These are phyloP conservation scores for Streblospio benedicti DNA, from an alignment of 1,140 invertebrate genomes.

Conservation along the genomic window DNA sequence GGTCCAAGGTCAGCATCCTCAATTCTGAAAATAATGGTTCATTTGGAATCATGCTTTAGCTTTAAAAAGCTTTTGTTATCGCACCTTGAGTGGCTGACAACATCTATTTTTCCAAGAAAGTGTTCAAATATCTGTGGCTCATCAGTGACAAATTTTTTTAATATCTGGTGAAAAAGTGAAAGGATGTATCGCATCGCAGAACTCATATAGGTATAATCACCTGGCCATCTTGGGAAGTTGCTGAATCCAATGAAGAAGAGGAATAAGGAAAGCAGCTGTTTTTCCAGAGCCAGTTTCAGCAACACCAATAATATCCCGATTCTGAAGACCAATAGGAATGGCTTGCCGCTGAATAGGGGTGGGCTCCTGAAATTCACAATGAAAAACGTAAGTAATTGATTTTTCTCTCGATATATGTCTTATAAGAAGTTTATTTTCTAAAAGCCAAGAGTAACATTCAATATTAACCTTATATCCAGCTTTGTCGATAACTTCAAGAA, in stretches of 20 bases:
- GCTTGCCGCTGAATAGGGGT: slow-evolving; percentile 99
- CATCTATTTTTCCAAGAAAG: no score
- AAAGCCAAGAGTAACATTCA: background rate
- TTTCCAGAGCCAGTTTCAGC: slow-evolving; percentile 98
- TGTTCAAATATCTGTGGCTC: no score
- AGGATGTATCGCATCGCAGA: no score
- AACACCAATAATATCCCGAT: slow-evolving; percentile 98
- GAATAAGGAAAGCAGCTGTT: slow-evolving; percentile 96
- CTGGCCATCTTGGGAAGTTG: slow-evolving; percentile 91
- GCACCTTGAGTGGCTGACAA: no score
- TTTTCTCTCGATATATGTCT: background rate
- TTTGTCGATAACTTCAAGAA: slow-evolving; percentile 88
- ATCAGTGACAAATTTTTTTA: no score
- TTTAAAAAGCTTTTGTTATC: no score
- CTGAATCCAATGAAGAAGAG: slow-evolving; percentile 94
- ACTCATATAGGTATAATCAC: no score
- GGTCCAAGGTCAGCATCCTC: slow-evolving; percentile 86
- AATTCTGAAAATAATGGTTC: slow-evolving; percentile 48
- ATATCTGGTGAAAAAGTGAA: no score
- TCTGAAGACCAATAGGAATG: slow-evolving; percentile 96
- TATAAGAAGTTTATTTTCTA: background rate
- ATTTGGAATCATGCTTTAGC: no score
- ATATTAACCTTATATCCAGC: slow-evolving; percentile 73
- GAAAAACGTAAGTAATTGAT: background rate
- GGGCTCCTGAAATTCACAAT: slow-evolving; percentile 59